phyloP scores from a whole-genome alignment of 2,888 invertebrate species.

The Pandemis heparana region DNA sequence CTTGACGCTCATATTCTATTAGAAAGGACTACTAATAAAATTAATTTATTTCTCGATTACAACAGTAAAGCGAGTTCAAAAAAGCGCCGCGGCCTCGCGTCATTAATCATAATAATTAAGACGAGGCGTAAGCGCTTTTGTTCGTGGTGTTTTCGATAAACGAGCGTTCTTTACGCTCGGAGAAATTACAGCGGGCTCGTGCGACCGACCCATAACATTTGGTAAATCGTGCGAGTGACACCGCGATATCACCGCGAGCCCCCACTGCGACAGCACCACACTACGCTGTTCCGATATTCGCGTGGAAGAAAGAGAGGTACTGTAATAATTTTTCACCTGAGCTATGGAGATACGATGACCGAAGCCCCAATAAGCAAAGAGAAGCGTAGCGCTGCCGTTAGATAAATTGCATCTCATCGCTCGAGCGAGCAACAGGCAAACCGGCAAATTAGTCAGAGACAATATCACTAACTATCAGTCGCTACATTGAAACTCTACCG shows the following conservation, averaged over 20 bases:
- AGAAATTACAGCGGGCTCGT: slow-evolving; percentile 31
- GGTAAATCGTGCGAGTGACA: slow-evolving; percentile 29
- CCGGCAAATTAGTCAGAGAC: slow-evolving; percentile 53
- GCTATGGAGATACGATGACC: background rate
- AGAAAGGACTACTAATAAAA: slow-evolving; percentile 82
- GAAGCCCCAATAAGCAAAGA: background rate
- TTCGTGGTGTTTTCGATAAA: slow-evolving; percentile 76
- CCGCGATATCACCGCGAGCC: slow-evolving; percentile 18
- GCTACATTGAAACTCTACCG: slow-evolving; percentile 48
- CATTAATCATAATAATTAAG: slow-evolving; percentile 86
- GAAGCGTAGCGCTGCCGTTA: background rate
- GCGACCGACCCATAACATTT: slow-evolving; percentile 29
- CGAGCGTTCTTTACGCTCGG: slow-evolving; percentile 51
- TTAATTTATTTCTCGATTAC: slow-evolving; percentile 85
- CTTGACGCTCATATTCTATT: slow-evolving; percentile 73
- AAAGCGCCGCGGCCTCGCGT: slow-evolving; percentile 73
- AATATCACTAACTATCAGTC: slow-evolving; percentile 63
- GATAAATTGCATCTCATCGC: background rate
- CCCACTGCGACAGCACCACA: background rate
- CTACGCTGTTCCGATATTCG: background rate
- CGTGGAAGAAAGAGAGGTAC: background rate
- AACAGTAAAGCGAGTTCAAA: slow-evolving; percentile 79
- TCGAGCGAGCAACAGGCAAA: background rate
- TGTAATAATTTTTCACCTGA: background rate
- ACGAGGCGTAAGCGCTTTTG: slow-evolving; percentile 80